Evolutionary conservation across 2,113 vertebrate genomes (phyloP).

Genomic region (Panthera leo): DNA sequence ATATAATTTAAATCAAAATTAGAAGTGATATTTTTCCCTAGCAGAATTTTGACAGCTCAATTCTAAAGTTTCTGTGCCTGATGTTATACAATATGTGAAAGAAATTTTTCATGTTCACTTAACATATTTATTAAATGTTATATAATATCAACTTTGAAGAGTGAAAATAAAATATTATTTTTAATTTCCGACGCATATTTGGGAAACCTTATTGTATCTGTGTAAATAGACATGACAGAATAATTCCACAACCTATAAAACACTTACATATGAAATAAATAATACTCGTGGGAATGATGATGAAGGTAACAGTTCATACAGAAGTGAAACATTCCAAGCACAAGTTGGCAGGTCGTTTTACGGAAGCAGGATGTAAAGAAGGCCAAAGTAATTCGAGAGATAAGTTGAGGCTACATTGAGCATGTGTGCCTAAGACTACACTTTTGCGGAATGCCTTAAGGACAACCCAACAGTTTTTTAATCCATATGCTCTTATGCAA

Average conservation of each 20-base stretch:
- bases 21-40: constrained; percentile 67
- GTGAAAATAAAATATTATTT: constrained; percentile 53
- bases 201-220: neutral
- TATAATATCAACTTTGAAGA: constrained; percentile 54
- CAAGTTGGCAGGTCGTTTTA: neutral
- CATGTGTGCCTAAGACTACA: neutral
- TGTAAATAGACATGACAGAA: neutral
- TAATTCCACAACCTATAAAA: neutral
- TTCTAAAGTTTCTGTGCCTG: constrained; percentile 66
- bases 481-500: neutral
- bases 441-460: neutral
- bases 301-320: neutral
- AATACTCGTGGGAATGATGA: neutral
- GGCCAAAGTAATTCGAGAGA: neutral
- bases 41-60: constrained; percentile 69
- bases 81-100: constrained; percentile 76
- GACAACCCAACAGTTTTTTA: neutral
- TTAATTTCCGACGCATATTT: constrained; percentile 27
- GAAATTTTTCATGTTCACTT: constrained; percentile 70
- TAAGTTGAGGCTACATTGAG: neutral
- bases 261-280: neutral
- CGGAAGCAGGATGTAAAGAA: neutral
- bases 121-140: constrained; percentile 78
- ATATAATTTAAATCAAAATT: constrained; percentile 72
- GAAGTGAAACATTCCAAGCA: neutral